These are phyloP conservation scores for Drosophila lini DNA, from an alignment of 1,140 invertebrate species.

Conservation along the genomic window DNA sequence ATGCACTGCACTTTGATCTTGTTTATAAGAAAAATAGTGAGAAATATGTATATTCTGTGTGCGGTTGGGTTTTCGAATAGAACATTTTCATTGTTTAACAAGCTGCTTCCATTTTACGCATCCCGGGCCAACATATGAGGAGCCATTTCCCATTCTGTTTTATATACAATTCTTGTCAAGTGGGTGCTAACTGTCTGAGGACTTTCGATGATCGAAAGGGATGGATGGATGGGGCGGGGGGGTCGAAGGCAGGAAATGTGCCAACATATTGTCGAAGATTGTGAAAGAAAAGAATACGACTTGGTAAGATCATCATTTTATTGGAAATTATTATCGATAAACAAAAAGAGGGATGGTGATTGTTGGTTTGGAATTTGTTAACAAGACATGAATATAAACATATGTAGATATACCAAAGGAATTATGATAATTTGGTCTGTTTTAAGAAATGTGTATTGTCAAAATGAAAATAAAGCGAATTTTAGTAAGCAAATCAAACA, in stretches of 20 bases:
- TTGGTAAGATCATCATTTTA: conserved; percentile 7
- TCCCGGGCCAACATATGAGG: conserved; percentile 16
- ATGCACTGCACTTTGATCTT: conserved; percentile 75
- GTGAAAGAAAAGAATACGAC: conserved; percentile 9
- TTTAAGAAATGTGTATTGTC: neutral
- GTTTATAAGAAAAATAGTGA: conserved; percentile 77
- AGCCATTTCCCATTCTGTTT: conserved; percentile 47
- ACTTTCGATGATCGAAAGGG: conserved; percentile 26
- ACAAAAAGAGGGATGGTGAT: neutral
- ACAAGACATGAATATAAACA: neutral
- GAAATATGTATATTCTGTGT: conserved; percentile 59
- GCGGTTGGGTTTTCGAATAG: conserved; percentile 31
- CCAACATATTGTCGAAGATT: conserved; percentile 42
- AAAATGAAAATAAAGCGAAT: neutral
- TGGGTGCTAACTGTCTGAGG: conserved; percentile 67
- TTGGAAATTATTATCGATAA: conserved; percentile 8
- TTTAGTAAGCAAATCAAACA: neutral
- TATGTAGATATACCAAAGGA: neutral
- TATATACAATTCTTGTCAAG: conserved; percentile 71
- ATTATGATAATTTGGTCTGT: neutral
- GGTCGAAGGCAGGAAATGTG: conserved; percentile 48
- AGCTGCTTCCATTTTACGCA: conserved; percentile 20
- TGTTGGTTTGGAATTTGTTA: neutral
- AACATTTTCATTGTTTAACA: conserved; percentile 48
- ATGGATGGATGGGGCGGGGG: conserved; percentile 10